Conservation (phyloP, 1,140 invertebrate species). For the Nixonia krombeini region DNA sequence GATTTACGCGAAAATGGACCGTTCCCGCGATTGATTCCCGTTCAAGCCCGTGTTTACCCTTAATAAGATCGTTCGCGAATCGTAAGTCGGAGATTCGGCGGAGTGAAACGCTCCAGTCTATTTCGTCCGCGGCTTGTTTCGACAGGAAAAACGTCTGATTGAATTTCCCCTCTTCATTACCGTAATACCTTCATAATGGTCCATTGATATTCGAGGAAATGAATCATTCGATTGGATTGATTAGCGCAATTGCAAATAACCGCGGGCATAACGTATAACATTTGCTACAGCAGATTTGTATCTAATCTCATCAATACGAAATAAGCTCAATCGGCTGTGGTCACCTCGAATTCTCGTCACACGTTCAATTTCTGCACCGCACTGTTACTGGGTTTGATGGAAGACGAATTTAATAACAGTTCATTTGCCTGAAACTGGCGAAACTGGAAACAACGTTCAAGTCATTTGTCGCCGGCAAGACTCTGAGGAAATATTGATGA, state of each 20-base stretch:
- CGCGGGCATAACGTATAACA: not conserved
- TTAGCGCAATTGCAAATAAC: slow-evolving; percentile 36
- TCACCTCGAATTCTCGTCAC: not conserved
- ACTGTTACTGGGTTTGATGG: too few species aligned
- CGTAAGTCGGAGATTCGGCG: too few species aligned
- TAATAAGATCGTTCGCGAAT: not conserved
- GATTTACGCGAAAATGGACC: too few species aligned
- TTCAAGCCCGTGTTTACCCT: not conserved
- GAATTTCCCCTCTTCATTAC: slow-evolving; percentile 13
- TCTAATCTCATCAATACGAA: not conserved
- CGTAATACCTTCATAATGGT: not conserved
- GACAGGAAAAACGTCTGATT: slow-evolving; percentile 12
- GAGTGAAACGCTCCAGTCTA: slow-evolving; percentile 16
- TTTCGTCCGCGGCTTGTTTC: slow-evolving; percentile 14
- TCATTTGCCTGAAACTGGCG: not conserved
- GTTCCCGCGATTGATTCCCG: too few species aligned
- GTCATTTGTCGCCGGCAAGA: too few species aligned
- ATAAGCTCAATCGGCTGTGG: not conserved
- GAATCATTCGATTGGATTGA: slow-evolving; percentile 36
- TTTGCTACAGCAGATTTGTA: not conserved
- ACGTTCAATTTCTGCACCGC: too few species aligned
- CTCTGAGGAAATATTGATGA: too few species aligned
- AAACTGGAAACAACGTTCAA: not conserved
- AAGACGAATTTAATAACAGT: not conserved
- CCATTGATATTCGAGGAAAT: slow-evolving; percentile 28